phyloP scores from a whole-genome alignment of 2,888 invertebrate genomes.

The Ditylenchus weischeri region DNA sequence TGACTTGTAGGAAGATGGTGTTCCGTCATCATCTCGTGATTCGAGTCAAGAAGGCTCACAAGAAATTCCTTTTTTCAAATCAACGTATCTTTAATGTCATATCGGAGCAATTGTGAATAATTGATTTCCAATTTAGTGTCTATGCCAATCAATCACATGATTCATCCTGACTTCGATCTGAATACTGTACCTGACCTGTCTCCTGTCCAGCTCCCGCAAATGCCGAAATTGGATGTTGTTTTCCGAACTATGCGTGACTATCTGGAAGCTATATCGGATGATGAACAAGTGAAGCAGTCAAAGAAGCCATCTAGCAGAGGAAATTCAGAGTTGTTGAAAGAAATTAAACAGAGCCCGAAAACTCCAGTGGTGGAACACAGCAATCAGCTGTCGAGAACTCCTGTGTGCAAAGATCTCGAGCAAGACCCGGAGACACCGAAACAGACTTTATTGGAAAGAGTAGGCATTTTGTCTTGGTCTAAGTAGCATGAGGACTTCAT shows the following conservation, averaged over 20 bases:
- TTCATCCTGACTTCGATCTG: constrained; percentile 16
- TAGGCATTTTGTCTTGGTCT: background rate
- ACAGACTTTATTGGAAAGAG: background rate
- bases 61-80: constrained; percentile 5
- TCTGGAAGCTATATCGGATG: background rate
- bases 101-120: too few relatives aligned
- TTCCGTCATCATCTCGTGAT: constrained; percentile 16
- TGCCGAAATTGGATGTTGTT: background rate
- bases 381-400: too few relatives aligned
- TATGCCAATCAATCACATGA: background rate
- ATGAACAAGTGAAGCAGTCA: background rate
- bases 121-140: constrained; percentile 1
- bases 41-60: constrained; percentile 10
- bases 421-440: too few relatives aligned
- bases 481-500: too few relatives aligned
- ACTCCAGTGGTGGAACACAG: background rate
- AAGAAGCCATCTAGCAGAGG: background rate
- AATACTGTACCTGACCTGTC: background rate
- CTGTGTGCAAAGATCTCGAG: too few relatives aligned
- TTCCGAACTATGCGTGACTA: constrained; percentile 11
- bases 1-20: constrained; percentile 11
- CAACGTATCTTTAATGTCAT: background rate
- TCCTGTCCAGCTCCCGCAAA: background rate
- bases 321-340: background rate
- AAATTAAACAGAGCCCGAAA: background rate